These are phyloP conservation scores for Drosophila bunnanda DNA, from an alignment of 2,888 invertebrate genomes.

Conservation along the genomic window DNA sequence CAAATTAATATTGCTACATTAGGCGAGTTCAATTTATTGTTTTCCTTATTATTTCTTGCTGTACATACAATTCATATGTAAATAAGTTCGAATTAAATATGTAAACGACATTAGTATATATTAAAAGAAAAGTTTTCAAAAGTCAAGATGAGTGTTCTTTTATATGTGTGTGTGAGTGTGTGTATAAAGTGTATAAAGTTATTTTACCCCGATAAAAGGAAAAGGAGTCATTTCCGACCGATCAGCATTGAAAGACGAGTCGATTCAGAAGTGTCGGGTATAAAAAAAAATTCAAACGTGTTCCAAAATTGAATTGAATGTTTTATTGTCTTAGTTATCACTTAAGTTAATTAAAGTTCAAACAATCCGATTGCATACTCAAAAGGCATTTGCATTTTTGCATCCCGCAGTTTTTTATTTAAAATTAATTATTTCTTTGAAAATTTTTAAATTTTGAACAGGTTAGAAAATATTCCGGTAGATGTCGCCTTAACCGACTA, in stretches of 20 bases:
- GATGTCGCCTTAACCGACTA: neutral
- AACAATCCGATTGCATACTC: too few relatives aligned
- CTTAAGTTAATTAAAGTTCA: too few relatives aligned
- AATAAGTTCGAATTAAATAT: constrained; percentile 68
- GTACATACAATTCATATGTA: constrained; percentile 77
- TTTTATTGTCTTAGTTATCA: too few relatives aligned
- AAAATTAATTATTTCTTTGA: neutral
- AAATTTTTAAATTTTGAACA: too few relatives aligned
- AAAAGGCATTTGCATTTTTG: too few relatives aligned
- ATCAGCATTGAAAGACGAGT: neutral
- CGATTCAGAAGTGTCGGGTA: neutral
- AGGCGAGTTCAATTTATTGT: constrained; percentile 65
- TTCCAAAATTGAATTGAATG: too few relatives aligned
- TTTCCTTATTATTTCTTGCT: constrained; percentile 52
- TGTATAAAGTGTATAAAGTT: too few relatives aligned
- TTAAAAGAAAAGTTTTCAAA: constrained; percentile 51
- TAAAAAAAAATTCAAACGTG: neutral
- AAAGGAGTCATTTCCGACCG: neutral
- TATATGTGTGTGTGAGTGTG: neutral
- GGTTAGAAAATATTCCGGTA: neutral
- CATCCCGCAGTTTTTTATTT: too few relatives aligned
- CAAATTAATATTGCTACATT: constrained; percentile 68
- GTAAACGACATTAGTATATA: constrained; percentile 58
- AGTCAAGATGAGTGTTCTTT: neutral
- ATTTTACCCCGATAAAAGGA: neutral